A percentile compares a stretch with the other conserved stretches of the same genome.
Conservation (phyloP, 1,140 invertebrate genomes). For the Musca vetustissima region DNA sequence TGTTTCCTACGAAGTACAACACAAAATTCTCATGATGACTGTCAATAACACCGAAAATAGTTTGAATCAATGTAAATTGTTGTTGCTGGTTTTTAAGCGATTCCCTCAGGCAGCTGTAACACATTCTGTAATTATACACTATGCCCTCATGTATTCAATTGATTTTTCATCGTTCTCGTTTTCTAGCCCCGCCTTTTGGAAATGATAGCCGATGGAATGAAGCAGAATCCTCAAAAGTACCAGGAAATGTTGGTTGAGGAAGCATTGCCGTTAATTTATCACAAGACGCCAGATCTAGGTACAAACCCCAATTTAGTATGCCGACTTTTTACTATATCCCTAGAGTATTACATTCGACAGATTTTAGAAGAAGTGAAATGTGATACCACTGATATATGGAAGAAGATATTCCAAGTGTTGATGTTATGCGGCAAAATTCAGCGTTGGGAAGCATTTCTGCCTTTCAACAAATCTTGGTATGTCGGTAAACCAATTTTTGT, state of each 20-base stretch:
- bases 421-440: slow-evolving; percentile 74
- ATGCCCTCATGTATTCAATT: background rate
- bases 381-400: slow-evolving; percentile 76
- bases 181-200: slow-evolving; percentile 43
- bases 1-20: slow-evolving; percentile 71
- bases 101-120: slow-evolving; percentile 78
- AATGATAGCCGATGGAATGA: slow-evolving; percentile 50
- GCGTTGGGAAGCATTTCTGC: slow-evolving; percentile 72
- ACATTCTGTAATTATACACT: slow-evolving; percentile 69
- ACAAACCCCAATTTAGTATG: slow-evolving; percentile 39
- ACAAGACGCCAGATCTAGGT: slow-evolving; percentile 46
- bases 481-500: slow-evolving; percentile 52
- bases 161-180: slow-evolving; percentile 65
- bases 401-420: slow-evolving; percentile 73
- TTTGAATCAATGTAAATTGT: slow-evolving; percentile 80
- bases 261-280: slow-evolving; percentile 50
- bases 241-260: slow-evolving; percentile 51
- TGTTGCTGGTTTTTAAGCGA: slow-evolving; percentile 74
- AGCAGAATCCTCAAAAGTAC: slow-evolving; percentile 43
- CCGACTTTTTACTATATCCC: slow-evolving; percentile 45
- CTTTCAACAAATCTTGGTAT: slow-evolving; percentile 55
- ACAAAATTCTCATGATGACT: slow-evolving; percentile 74
- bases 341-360: slow-evolving; percentile 50
- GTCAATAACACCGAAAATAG: slow-evolving; percentile 85
- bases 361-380: slow-evolving; percentile 61